phyloP scores from a whole-genome alignment of 2,797 vertebrate species.

The Cossypha heuglini region DNA sequence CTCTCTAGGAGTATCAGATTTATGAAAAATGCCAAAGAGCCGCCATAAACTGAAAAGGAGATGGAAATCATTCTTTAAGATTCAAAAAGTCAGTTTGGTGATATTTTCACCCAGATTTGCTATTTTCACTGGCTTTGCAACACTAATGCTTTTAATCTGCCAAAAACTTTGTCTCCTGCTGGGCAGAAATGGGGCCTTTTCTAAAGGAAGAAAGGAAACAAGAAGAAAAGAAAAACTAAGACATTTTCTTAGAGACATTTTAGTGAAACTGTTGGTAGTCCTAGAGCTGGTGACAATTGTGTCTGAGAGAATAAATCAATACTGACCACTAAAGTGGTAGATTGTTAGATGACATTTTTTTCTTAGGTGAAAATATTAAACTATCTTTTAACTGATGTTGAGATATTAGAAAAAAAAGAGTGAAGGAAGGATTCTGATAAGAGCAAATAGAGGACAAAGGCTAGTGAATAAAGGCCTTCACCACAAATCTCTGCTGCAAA shows the following conservation, averaged over 20 bases:
- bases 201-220: background rate
- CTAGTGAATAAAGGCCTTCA: background rate
- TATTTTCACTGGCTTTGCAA: background rate
- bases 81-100: background rate
- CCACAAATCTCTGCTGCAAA: background rate
- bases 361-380: background rate
- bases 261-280: background rate
- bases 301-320: slow-evolving; percentile 1
- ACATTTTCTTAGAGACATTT: background rate
- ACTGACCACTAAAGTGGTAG: background rate
- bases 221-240: background rate
- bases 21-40: background rate
- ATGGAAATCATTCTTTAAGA: background rate
- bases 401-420: background rate
- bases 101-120: background rate
- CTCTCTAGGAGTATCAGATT: background rate
- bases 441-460: background rate
- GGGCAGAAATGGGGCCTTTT: background rate
- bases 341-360: background rate
- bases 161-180: background rate
- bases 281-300: background rate
- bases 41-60: background rate
- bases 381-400: slow-evolving; percentile 39
- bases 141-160: background rate
- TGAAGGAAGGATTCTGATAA: slow-evolving; percentile 2